phyloP scores from a whole-genome alignment of 2,113 vertebrate species.

The zebrafish (Danio rerio) region DNA sequence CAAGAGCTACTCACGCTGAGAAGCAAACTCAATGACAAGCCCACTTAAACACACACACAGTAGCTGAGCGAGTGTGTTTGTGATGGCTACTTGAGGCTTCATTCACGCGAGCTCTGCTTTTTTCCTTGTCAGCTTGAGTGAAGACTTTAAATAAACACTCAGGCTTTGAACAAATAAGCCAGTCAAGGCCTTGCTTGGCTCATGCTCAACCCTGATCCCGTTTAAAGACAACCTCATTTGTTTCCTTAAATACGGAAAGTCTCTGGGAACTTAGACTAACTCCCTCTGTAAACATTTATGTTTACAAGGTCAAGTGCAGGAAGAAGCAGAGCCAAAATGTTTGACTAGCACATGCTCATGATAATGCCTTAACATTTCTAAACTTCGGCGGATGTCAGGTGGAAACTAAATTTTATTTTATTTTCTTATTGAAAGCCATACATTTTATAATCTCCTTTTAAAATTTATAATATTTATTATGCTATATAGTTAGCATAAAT shows the following conservation, averaged over 20 bases:
- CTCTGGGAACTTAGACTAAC: conserved; percentile 84
- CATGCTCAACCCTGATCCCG: conserved; percentile 78
- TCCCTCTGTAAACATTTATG: conserved; percentile 89
- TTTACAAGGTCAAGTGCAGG: conserved; percentile 91
- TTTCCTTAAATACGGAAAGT: conserved; percentile 86
- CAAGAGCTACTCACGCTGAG: conserved; percentile 27
- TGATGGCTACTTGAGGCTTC: conserved; percentile 55
- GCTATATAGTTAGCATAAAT: no score
- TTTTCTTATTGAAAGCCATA: not conserved
- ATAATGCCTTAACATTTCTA: conserved; percentile 30
- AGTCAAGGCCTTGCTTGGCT: conserved; percentile 72
- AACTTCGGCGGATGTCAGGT: not conserved
- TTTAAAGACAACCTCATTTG: conserved; percentile 78
- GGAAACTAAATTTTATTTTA: not conserved
- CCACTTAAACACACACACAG: conserved; percentile 35
- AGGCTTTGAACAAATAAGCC: conserved; percentile 61
- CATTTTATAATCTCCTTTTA: no score
- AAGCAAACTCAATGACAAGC: conserved; percentile 19
- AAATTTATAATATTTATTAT: no score
- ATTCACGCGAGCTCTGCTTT: conserved; percentile 49
- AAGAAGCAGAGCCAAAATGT: conserved; percentile 68
- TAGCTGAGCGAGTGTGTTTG: conserved; percentile 45
- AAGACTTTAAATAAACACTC: conserved; percentile 65
- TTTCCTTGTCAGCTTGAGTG: conserved; percentile 44
- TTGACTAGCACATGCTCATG: not conserved